Conservation (phyloP, 2,888 invertebrate genomes). For the Tetrapedia diversipes region DNA sequence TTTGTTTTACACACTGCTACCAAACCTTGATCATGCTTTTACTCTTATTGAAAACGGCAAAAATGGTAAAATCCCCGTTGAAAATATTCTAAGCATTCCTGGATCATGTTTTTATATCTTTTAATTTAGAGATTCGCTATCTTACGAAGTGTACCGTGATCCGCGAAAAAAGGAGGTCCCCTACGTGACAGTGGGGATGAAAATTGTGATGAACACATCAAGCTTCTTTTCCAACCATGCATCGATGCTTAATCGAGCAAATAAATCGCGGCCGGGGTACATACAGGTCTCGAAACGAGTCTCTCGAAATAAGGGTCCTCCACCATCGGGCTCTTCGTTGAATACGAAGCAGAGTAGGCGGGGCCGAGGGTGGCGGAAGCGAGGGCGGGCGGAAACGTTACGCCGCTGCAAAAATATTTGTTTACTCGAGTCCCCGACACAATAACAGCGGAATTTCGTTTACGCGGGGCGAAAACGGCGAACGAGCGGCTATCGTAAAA, state of each 20-base stretch:
- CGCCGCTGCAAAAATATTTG: conserved; percentile 43
- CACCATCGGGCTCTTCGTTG: conserved; percentile 10
- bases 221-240: conserved; percentile 20
- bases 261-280: conserved; percentile 42
- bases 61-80: too few relatives aligned
- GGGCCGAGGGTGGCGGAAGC: background rate
- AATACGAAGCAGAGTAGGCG: conserved; percentile 12
- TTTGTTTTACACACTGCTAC: too few relatives aligned
- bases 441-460: conserved; percentile 36
- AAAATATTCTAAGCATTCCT: too few relatives aligned
- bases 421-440: conserved; percentile 19
- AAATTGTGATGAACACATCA: conserved; percentile 51
- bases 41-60: too few relatives aligned
- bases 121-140: too few relatives aligned
- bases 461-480: background rate
- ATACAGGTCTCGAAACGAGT: conserved; percentile 30
- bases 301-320: conserved; percentile 37
- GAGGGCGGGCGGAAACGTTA: background rate
- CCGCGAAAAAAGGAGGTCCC: conserved; percentile 15
- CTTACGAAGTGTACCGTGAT: too few relatives aligned
- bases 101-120: too few relatives aligned
- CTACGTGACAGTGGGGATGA: conserved; percentile 23
- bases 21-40: too few relatives aligned
- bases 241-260: conserved; percentile 50
- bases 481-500: conserved; percentile 28